Percentiles rank a stretch among this genome's conserved stretches.
Evolutionary conservation across 2,888 invertebrate genomes (phyloP).

Genomic region (Spodoptera picta): DNA sequence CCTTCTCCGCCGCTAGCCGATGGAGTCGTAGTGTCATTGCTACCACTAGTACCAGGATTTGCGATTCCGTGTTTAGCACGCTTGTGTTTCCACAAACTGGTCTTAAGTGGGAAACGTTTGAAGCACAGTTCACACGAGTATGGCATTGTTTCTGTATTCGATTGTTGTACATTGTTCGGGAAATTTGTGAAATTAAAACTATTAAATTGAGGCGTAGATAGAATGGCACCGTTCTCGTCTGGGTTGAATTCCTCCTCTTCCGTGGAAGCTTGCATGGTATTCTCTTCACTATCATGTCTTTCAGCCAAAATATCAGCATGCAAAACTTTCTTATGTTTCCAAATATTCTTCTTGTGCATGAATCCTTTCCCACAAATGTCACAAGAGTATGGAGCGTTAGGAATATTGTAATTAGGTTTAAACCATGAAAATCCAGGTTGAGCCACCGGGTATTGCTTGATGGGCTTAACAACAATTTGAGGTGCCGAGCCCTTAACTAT

Average conservation of each 20-base stretch:
- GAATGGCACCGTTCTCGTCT: constrained; percentile 80
- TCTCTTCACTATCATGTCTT: constrained; percentile 84
- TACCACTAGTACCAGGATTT: constrained; percentile 68
- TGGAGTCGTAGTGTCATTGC: constrained; percentile 61
- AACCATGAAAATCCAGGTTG: constrained; percentile 76
- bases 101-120: constrained; percentile 82
- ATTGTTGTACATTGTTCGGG: constrained; percentile 68
- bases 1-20: constrained; percentile 61
- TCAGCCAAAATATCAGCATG: constrained; percentile 84
- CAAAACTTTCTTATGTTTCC: constrained; percentile 87
- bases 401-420: constrained; percentile 80
- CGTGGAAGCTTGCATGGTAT: constrained; percentile 85
- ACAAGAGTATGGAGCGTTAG: constrained; percentile 88
- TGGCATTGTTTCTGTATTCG: constrained; percentile 70
- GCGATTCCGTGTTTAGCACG: constrained; percentile 85
- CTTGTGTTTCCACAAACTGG: constrained; percentile 86
- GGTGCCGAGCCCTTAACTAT: constrained; percentile 76
- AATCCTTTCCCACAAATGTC: constrained; percentile 90
- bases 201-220: constrained; percentile 85
- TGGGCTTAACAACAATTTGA: constrained; percentile 82
- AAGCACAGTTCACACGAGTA: constrained; percentile 84
- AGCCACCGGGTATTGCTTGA: constrained; percentile 76
- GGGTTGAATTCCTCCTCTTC: constrained; percentile 84
- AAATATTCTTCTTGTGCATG: constrained; percentile 88
- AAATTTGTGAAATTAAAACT: constrained; percentile 83